phyloP scores from a whole-genome alignment of 2,888 invertebrate genomes.

The Amiota communis region DNA sequence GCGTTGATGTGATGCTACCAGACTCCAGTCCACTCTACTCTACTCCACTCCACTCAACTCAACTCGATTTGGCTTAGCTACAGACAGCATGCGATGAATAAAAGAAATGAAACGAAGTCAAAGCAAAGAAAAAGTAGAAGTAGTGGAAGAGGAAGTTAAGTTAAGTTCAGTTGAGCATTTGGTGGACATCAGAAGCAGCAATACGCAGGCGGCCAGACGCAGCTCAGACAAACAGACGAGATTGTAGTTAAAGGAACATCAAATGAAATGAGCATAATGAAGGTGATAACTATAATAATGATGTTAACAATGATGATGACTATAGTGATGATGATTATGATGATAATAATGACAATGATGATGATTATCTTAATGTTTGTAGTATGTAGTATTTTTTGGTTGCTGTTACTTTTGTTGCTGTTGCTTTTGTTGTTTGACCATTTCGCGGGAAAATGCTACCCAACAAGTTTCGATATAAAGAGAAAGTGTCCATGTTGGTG shows the following conservation, averaged over 20 bases:
- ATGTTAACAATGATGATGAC: constrained; percentile 46
- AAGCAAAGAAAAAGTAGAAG: neutral
- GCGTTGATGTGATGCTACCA: too few relatives aligned
- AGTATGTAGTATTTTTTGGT: neutral
- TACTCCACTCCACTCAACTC: neutral
- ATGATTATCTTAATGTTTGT: constrained; percentile 5
- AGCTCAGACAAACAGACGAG: neutral
- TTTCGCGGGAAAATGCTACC: constrained; percentile 62
- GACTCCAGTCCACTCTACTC: too few relatives aligned
- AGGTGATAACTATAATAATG: constrained; percentile 29
- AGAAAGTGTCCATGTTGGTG: constrained; percentile 67
- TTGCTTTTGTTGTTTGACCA: constrained; percentile 4
- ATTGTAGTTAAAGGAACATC: too few relatives aligned
- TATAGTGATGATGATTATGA: constrained; percentile 42
- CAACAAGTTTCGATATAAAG: constrained; percentile 67
- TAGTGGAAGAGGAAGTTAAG: too few relatives aligned
- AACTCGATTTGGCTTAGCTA: neutral
- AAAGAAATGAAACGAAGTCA: neutral
- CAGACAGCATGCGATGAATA: neutral
- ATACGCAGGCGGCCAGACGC: neutral
- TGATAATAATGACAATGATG: constrained; percentile 19
- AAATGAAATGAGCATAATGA: neutral
- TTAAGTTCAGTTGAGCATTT: too few relatives aligned
- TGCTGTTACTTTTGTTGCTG: neutral
- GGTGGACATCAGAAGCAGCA: too few relatives aligned